phyloP scores from a whole-genome alignment of 2,797 vertebrate species.

The Centroberyx gerrardi region DNA sequence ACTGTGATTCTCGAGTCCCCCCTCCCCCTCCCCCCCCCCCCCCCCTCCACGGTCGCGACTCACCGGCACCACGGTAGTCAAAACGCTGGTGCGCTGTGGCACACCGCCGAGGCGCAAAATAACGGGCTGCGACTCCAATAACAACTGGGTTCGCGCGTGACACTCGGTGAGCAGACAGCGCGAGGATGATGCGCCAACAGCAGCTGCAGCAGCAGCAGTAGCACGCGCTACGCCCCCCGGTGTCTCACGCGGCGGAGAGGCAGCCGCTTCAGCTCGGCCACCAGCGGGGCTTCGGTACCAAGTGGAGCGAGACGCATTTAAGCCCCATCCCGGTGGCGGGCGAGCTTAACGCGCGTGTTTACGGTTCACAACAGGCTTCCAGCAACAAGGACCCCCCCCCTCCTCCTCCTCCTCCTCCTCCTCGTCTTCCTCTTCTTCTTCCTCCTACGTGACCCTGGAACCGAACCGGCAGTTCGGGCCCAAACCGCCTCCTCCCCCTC shows the following conservation, averaged over 20 bases:
- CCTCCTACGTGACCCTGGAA: constrained; percentile 53
- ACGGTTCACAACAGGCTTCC: constrained; percentile 6
- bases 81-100: constrained; percentile 2
- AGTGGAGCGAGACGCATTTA: constrained; percentile 37
- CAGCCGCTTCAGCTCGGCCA: constrained; percentile 24
- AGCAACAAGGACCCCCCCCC: background rate
- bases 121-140: constrained; percentile 40
- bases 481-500: constrained; percentile 24
- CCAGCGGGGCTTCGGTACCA: constrained; percentile 1
- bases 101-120: background rate
- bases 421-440: constrained; percentile 2
- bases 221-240: background rate
- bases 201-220: constrained; percentile 25
- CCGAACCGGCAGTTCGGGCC: constrained; percentile 34
- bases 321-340: constrained; percentile 32
- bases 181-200: constrained; percentile 51
- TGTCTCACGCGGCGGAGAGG: background rate
- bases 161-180: constrained; percentile 4
- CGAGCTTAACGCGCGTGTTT: constrained; percentile 37
- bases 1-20: constrained; percentile 9
- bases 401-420: background rate
- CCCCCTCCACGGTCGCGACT: background rate
- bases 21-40: constrained; percentile 1
- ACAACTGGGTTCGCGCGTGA: constrained; percentile 36
- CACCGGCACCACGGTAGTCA: background rate